phyloP scores from a whole-genome alignment of 2,797 vertebrate genomes.

The Brachyrhaphis roseni region DNA sequence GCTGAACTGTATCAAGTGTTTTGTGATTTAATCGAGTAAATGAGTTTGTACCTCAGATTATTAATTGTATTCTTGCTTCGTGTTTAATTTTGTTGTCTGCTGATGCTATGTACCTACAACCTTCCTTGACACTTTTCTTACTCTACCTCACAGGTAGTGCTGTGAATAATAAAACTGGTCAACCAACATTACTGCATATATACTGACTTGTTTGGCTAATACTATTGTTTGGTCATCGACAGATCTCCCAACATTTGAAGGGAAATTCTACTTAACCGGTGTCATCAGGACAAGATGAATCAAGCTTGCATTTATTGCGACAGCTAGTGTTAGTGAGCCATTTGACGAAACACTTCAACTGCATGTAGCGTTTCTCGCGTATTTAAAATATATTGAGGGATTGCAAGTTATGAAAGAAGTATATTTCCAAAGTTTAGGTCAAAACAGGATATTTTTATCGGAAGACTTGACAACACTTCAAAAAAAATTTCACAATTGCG shows the following conservation, averaged over 20 bases:
- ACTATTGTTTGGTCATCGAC: neutral
- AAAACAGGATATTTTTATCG: conserved; percentile 2
- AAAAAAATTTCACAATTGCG: conserved; percentile 9
- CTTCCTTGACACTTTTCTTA: neutral
- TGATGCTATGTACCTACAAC: neutral
- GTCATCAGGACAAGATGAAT: neutral
- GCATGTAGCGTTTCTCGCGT: neutral
- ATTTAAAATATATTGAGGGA: neutral
- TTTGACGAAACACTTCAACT: neutral
- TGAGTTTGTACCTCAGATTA: neutral
- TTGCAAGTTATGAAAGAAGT: neutral
- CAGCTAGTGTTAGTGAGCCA: neutral
- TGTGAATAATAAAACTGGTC: neutral
- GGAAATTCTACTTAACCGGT: neutral
- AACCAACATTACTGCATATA: neutral
- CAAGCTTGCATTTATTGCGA: neutral
- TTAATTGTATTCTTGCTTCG: neutral
- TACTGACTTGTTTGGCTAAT: neutral
- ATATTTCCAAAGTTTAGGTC: neutral
- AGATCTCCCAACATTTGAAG: neutral
- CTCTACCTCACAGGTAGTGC: neutral
- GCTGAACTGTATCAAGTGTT: neutral
- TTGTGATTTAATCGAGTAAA: neutral
- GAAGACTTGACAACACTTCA: conserved; percentile 10
- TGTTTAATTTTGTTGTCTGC: neutral